Base-by-base conservation (phyloP, 1,140 invertebrate species). In the Tyrophagus putrescentiae region DNA sequence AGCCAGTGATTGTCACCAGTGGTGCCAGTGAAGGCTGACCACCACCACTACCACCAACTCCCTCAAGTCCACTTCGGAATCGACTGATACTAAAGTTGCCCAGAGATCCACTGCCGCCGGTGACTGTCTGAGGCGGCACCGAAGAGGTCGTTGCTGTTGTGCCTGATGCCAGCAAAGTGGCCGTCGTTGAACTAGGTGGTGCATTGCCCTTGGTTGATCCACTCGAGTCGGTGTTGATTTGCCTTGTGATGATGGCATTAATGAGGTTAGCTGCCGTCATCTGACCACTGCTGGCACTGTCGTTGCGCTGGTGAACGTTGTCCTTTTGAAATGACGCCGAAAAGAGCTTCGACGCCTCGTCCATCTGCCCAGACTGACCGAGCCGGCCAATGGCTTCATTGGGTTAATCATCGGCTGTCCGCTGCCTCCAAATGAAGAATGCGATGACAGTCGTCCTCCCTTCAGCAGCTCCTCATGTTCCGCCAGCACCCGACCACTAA, bases 231-330 rank as follows among this genome's bases (percentile, higher is more conserved):
- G 39, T 86, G 75, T 88, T 94, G 52, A 95, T 95, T 72, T 91
- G 86, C 71, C 91, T 86, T 18, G 88, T 92, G 61, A 96, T 94
- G 60, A 96, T 95, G 32, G 90, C 90, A 75, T 95, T 89, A 64
- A 95, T 96, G 42, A 95, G 74, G 68, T 80, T 88, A 18, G 88
- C 87, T n/a, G 90, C 89, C 0, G 89, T 92, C 29, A 93, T 74
- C 5, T 80, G 42, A 29, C 44, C 60, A 57, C 28, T 29, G 13
- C 45, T 57, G 33, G 36, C 41, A 4, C 65, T 50, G n/a, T n/a
- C n/a, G 25, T 67, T 36, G 31, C 36, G 29, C 27, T 61, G 45
- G 36, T 64, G 62, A n/a, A 65, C 62, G 25, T 62, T 42, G 33
- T 71, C 70, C 62, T 68, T 71, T 36, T 66, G 66, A 56, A 68